Evolutionary conservation across 1,140 invertebrate genomes (phyloP).

Genomic region (Teleopsis dalmanni): DNA sequence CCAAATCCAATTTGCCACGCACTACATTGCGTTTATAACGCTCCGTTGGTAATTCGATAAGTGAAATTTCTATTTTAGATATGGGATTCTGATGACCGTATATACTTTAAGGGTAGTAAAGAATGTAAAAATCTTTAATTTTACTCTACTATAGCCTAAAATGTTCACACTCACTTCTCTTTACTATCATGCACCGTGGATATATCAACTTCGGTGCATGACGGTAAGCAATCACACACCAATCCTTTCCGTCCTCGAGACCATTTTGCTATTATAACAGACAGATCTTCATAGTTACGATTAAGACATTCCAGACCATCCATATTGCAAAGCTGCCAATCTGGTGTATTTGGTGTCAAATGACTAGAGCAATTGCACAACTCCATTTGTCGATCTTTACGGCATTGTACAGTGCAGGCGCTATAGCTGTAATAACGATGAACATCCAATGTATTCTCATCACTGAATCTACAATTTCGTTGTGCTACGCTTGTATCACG

Average conservation of each 20-base stretch:
- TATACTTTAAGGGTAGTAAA: slow-evolving; percentile 12
- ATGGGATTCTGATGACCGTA: slow-evolving; percentile 28
- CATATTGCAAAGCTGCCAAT: slow-evolving; percentile 50
- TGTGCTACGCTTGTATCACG: slow-evolving; percentile 49
- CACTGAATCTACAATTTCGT: slow-evolving; percentile 54
- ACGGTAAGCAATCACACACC: slow-evolving; percentile 55
- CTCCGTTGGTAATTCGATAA: slow-evolving; percentile 53
- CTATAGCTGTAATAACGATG: slow-evolving; percentile 59
- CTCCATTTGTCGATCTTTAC: slow-evolving; percentile 53
- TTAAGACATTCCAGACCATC: slow-evolving; percentile 54
- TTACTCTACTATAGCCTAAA: neutral
- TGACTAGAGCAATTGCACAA: slow-evolving; percentile 61
- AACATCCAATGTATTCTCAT: slow-evolving; percentile 55
- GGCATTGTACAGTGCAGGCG: slow-evolving; percentile 60
- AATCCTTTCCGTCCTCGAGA: slow-evolving; percentile 45
- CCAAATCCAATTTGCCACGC: slow-evolving; percentile 53
- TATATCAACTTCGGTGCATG: slow-evolving; percentile 56
- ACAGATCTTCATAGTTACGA: slow-evolving; percentile 51
- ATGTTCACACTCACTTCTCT: slow-evolving; percentile 21
- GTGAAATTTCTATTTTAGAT: slow-evolving; percentile 48
- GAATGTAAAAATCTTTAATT: neutral
- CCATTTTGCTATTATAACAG: slow-evolving; percentile 51
- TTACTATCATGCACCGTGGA: slow-evolving; percentile 50
- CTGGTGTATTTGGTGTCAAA: slow-evolving; percentile 53
- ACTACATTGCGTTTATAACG: slow-evolving; percentile 56